A percentile compares a stretch with the other conserved stretches of the same genome.
phyloP scores from a whole-genome alignment of 2,113 vertebrate genomes.

The Oryzias curvinotus region DNA sequence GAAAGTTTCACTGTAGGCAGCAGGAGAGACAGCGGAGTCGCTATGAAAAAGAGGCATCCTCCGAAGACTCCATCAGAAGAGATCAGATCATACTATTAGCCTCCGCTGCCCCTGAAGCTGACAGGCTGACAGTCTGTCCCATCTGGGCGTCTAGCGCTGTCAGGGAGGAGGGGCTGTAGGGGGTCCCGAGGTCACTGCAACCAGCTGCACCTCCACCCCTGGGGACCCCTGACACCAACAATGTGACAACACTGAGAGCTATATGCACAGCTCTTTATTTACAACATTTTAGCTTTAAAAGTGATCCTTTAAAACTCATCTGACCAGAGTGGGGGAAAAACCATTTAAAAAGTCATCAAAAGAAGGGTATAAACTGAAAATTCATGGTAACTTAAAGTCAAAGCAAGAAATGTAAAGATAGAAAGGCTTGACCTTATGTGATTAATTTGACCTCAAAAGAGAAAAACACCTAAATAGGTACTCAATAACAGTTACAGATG shows the following conservation, averaged over 20 bases:
- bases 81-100: slow-evolving; percentile 69
- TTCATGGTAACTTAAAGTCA: slow-evolving; percentile 28
- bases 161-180: slow-evolving; percentile 26
- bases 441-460: neutral
- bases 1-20: slow-evolving; percentile 74
- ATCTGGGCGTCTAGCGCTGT: slow-evolving; percentile 64
- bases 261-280: slow-evolving; percentile 23
- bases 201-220: slow-evolving; percentile 70
- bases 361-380: slow-evolving; percentile 14
- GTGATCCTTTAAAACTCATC: slow-evolving; percentile 41
- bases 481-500: neutral
- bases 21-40: slow-evolving; percentile 8
- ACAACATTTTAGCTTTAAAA: slow-evolving; percentile 22
- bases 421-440: neutral
- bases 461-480: neutral
- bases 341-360: slow-evolving; percentile 56
- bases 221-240: slow-evolving; percentile 46
- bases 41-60: slow-evolving; percentile 29
- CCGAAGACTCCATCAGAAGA: slow-evolving; percentile 67
- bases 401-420: slow-evolving; percentile 26
- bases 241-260: slow-evolving; percentile 32
- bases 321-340: slow-evolving; percentile 24
- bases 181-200: slow-evolving; percentile 61
- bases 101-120: slow-evolving; percentile 53
- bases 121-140: slow-evolving; percentile 64